Percentiles rank a stretch among this genome's conserved stretches.
These are phyloP conservation scores for Equus quagga DNA, from an alignment of 2,113 vertebrate genomes.

Conservation along the genomic window DNA sequence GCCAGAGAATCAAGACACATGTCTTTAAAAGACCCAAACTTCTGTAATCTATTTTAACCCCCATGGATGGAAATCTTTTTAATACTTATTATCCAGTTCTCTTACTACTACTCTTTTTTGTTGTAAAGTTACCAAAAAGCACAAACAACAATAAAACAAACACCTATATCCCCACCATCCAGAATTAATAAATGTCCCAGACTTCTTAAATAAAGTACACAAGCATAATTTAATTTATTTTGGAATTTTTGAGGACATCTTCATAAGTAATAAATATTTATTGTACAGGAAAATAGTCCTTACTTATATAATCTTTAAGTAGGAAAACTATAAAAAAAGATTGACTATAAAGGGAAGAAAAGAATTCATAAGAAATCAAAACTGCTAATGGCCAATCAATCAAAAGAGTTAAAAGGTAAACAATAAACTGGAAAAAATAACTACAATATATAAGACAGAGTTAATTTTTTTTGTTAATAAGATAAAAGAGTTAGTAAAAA, in stretches of 20 bases:
- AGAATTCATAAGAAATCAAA: constrained; percentile 25
- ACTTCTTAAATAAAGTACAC: neutral
- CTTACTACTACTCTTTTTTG: neutral
- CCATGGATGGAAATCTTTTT: neutral
- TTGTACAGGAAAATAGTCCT: neutral
- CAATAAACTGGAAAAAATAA: neutral
- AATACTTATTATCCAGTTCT: neutral
- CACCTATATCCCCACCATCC: neutral
- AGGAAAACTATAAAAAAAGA: neutral
- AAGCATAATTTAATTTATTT: constrained; percentile 21
- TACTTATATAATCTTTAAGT: constrained; percentile 11
- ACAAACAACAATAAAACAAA: constrained; percentile 5
- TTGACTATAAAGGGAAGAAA: neutral
- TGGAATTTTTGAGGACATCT: neutral
- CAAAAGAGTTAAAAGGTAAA: neutral
- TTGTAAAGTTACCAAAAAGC: neutral
- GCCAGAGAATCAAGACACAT: neutral
- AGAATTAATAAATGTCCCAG: neutral
- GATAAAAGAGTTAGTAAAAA: neutral
- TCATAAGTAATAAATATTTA: neutral
- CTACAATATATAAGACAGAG: neutral
- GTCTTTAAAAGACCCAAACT: neutral
- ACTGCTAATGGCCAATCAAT: neutral
- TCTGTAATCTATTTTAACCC: neutral
- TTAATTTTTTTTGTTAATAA: neutral